These are phyloP conservation scores for Nymphalis io DNA, from an alignment of 1,140 invertebrate genomes.

Conservation along the genomic window DNA sequence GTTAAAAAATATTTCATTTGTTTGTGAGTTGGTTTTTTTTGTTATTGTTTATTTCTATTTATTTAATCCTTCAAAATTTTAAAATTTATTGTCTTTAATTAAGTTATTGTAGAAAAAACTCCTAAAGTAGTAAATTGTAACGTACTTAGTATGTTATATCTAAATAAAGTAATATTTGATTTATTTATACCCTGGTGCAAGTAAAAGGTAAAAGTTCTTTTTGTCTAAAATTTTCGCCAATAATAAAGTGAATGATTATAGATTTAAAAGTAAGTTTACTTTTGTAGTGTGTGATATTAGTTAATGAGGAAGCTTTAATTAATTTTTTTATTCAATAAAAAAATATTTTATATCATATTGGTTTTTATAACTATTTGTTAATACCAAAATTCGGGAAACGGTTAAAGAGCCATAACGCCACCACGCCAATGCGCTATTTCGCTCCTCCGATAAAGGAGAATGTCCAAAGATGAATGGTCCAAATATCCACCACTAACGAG, in stretches of 20 bases:
- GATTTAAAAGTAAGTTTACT: neutral
- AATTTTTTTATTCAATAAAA: slow-evolving; percentile 22
- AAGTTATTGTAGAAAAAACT: neutral
- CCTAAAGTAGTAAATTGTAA: neutral
- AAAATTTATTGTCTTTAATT: neutral
- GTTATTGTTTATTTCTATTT: neutral
- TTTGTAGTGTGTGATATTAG: slow-evolving; percentile 21
- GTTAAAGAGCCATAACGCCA: too few species aligned
- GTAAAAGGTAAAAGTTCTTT: neutral
- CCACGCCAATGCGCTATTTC: too few species aligned
- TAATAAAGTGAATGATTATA: neutral
- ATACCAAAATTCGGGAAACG: too few species aligned
- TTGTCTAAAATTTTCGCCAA: neutral
- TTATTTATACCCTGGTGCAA: neutral
- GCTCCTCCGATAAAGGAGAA: too few species aligned
- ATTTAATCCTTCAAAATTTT: too few species aligned
- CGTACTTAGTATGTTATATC: neutral
- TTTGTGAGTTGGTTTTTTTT: neutral
- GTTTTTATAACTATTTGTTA: neutral
- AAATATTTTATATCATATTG: slow-evolving; percentile 10
- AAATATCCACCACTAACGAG: too few species aligned
- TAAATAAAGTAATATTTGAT: neutral
- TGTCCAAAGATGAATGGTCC: too few species aligned
- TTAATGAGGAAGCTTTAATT: slow-evolving; percentile 24
- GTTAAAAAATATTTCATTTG: neutral